phyloP scores from a whole-genome alignment of 2,888 invertebrate species.

The Stomorhina lunata region DNA sequence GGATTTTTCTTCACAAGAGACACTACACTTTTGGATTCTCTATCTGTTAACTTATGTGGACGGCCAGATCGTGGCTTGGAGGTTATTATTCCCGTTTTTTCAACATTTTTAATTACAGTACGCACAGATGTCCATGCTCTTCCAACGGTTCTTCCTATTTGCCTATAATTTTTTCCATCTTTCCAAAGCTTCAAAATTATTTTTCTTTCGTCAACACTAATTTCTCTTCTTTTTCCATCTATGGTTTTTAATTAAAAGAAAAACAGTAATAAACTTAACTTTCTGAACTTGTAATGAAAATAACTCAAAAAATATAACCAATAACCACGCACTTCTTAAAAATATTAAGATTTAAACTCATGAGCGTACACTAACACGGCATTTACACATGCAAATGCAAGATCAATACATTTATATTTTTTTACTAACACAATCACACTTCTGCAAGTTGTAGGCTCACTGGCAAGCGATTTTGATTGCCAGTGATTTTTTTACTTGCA shows the following conservation, averaged over 20 bases:
- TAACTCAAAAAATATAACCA: background rate
- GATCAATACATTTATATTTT: too few relatives aligned
- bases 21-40: background rate
- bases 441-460: too few relatives aligned
- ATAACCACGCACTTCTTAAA: background rate
- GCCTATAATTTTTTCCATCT: conserved; percentile 1
- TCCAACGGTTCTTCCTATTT: background rate
- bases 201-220: background rate
- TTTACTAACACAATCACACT: too few relatives aligned
- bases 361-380: too few relatives aligned
- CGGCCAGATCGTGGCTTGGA: too few relatives aligned
- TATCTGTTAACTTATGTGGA: background rate
- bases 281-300: background rate
- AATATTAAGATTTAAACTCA: background rate
- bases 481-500: too few relatives aligned
- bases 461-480: too few relatives aligned
- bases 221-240: conserved; percentile 6
- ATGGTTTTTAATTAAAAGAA: background rate
- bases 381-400: too few relatives aligned
- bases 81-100: conserved; percentile 3
- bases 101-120: background rate
- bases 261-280: background rate
- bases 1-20: background rate
- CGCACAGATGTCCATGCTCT: conserved; percentile 10
- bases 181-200: background rate